Evolutionary conservation across 2,113 vertebrate genomes (phyloP).

Genomic region (Arothron firmamentum): DNA sequence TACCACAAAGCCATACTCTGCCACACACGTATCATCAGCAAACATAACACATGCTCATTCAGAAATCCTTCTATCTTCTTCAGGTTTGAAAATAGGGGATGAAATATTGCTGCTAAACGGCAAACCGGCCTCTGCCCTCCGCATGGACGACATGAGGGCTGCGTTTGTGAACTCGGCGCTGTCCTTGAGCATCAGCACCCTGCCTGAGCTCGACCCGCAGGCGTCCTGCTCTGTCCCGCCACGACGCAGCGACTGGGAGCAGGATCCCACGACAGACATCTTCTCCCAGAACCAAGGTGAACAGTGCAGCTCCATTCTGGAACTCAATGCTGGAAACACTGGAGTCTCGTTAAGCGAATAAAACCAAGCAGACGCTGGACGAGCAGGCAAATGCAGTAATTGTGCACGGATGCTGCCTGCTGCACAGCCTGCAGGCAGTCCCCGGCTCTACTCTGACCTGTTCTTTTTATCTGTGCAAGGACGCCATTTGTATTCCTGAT

Average conservation of each 20-base stretch:
- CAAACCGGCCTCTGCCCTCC: conserved; percentile 78
- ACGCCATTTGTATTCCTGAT: conserved; percentile 67
- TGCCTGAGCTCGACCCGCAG: conserved; percentile 70
- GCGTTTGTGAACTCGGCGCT: conserved; percentile 79
- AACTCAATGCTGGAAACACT: background rate
- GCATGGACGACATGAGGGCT: conserved; percentile 79
- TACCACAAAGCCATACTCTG: background rate
- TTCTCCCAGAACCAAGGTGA: conserved; percentile 83
- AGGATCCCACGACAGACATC: conserved; percentile 70
- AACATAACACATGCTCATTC: no score
- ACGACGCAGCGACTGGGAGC: conserved; percentile 75
- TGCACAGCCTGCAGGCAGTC: conserved; percentile 53
- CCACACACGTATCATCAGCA: no score
- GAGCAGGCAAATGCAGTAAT: background rate
- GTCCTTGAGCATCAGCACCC: conserved; percentile 79
- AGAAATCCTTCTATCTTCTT: background rate
- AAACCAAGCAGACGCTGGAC: background rate
- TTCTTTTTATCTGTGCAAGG: conserved; percentile 57
- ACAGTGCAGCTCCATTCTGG: background rate
- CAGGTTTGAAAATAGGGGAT: conserved; percentile 86
- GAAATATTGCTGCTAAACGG: conserved; percentile 88
- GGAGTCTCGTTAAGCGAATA: background rate
- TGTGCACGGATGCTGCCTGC: conserved; percentile 50
- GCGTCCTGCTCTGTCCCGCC: conserved; percentile 72
- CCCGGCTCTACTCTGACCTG: conserved; percentile 54